Percentiles rank a stretch among this genome's conserved stretches.
Conservation (phyloP, 1,140 invertebrate species). For the Maconellicoccus hirsutus region DNA sequence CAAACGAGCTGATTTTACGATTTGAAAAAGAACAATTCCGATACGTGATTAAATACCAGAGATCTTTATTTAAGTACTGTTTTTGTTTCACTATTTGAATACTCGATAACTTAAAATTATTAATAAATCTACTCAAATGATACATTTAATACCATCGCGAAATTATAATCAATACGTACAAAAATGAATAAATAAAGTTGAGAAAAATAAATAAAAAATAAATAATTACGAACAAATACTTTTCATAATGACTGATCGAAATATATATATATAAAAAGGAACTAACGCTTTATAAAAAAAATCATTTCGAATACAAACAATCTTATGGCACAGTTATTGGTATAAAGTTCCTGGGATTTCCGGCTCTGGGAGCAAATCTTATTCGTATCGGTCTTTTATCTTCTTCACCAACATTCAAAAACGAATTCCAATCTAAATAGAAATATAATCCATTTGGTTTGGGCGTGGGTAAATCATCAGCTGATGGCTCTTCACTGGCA, state of each 20-base stretch:
- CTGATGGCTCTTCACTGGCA: slow-evolving; percentile 40
- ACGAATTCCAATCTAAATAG: slow-evolving; percentile 71
- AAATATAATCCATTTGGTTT: slow-evolving; percentile 67
- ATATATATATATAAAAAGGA: background rate
- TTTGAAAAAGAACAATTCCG: no score
- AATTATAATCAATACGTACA: no score
- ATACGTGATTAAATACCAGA: no score
- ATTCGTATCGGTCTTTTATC: slow-evolving; percentile 53
- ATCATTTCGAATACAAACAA: background rate
- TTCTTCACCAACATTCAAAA: slow-evolving; percentile 65
- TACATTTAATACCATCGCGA: no score
- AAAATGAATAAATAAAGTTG: no score
- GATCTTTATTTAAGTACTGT: no score
- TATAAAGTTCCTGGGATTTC: slow-evolving; percentile 60
- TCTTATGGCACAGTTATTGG: slow-evolving; percentile 51
- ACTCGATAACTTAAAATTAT: no score
- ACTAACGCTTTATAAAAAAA: background rate
- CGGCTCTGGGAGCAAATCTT: slow-evolving; percentile 62
- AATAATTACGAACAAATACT: background rate
- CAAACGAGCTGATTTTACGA: no score
- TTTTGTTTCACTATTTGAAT: no score
- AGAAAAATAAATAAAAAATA: background rate
- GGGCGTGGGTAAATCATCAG: slow-evolving; percentile 40
- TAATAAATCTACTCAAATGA: no score
- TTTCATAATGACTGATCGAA: background rate